phyloP scores from a whole-genome alignment of 2,888 invertebrate species.

The Lampropteryx suffumata region DNA sequence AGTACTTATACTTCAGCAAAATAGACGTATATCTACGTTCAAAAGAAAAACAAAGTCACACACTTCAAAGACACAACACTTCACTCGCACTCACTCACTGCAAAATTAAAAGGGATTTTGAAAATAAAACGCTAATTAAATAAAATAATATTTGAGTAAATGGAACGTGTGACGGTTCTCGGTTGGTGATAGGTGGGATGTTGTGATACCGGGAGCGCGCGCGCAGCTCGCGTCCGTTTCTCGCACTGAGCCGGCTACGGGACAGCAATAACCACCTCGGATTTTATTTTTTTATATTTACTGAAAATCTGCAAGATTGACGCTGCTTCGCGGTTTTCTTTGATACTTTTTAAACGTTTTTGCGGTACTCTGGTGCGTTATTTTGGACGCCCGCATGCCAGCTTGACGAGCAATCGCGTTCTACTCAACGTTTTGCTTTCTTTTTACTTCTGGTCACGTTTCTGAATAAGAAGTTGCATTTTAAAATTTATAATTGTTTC shows the following conservation, averaged over 20 bases:
- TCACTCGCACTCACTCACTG: constrained; percentile 38
- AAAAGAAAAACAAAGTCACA: constrained; percentile 38
- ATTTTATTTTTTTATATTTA: constrained; percentile 62
- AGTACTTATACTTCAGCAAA: constrained; percentile 3
- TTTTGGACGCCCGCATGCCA: constrained; percentile 43
- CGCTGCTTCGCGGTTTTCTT: constrained; percentile 61
- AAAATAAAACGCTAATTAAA: constrained; percentile 20
- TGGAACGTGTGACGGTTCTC: constrained; percentile 37
- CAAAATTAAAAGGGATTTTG: background rate
- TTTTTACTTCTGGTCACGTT: constrained; percentile 6
- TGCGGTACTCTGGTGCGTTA: constrained; percentile 38
- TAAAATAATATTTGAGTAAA: constrained; percentile 38
- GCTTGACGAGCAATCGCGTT: constrained; percentile 5
- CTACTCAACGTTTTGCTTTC: constrained; percentile 6
- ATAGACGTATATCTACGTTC: background rate
- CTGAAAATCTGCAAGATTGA: constrained; percentile 71
- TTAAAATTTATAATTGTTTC: constrained; percentile 6
- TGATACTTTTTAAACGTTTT: constrained; percentile 41
- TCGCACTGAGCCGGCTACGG: constrained; percentile 70
- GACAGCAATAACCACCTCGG: constrained; percentile 64
- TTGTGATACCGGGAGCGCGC: constrained; percentile 58
- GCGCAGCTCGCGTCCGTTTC: constrained; percentile 68
- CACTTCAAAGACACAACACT: constrained; percentile 39
- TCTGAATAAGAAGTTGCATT: constrained; percentile 2
- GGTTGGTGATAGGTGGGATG: constrained; percentile 49